phyloP scores from a whole-genome alignment of 1,140 invertebrate species.

The Helicorthomorpha holstii region DNA sequence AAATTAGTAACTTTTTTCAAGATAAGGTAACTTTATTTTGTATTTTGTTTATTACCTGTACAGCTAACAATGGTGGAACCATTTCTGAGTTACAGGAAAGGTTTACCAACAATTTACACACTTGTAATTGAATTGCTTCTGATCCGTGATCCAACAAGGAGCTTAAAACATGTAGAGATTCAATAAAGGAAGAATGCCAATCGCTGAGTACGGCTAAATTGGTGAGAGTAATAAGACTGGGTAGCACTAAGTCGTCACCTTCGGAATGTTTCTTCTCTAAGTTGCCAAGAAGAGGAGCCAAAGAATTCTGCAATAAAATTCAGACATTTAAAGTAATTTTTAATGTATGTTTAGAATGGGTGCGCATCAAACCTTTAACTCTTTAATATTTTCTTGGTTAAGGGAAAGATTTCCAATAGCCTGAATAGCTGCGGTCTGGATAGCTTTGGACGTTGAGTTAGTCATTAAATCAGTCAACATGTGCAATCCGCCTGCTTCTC shows the following conservation, averaged over 20 bases:
- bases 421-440: constrained; percentile 26
- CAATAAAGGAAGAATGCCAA: constrained; percentile 30
- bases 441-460: constrained; percentile 15
- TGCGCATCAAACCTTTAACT: constrained; percentile 27
- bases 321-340: not conserved
- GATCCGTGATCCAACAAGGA: constrained; percentile 23
- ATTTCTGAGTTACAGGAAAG: constrained; percentile 42
- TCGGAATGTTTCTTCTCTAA: not conserved
- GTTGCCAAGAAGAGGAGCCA: not conserved
- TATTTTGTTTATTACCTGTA: constrained; percentile 31
- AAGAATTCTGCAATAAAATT: not conserved
- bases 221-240: constrained; percentile 27
- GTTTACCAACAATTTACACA: constrained; percentile 43
- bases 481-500: constrained; percentile 34
- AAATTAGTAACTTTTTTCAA: not conserved
- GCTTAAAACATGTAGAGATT: constrained; percentile 19
- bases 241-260: constrained; percentile 17
- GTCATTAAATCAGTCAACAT: constrained; percentile 28
- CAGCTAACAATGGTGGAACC: constrained; percentile 40
- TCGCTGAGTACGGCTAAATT: constrained; percentile 30
- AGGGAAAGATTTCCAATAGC: constrained; percentile 35
- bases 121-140: constrained; percentile 30
- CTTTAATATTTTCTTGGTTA: constrained; percentile 33
- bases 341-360: not conserved
- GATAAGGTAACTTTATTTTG: not conserved